These are phyloP conservation scores for Xyliphius kryptos DNA, from an alignment of 2,113 vertebrate genomes.

Conservation along the genomic window DNA sequence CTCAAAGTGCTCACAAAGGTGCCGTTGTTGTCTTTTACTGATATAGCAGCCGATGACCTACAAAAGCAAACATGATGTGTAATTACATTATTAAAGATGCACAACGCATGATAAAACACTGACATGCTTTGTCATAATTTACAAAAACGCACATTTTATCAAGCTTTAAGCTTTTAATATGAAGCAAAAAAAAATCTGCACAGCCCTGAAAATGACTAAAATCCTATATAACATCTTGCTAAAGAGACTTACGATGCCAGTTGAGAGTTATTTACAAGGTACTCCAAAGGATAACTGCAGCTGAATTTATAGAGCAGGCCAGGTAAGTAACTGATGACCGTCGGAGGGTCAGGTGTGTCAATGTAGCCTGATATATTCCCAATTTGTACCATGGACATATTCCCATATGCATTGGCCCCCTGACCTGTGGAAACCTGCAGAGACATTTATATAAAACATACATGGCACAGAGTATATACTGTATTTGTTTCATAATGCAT, in stretches of 20 bases:
- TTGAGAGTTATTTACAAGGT: slow-evolving; percentile 95
- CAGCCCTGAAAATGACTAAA: no score
- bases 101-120: no score
- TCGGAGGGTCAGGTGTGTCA: slow-evolving; percentile 89
- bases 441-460: slow-evolving; percentile 23
- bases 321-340: slow-evolving; percentile 94
- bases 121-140: no score
- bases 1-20: slow-evolving; percentile 95
- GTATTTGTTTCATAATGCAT: no score
- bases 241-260: slow-evolving; percentile 91
- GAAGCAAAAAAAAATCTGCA: no score
- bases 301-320: slow-evolving; percentile 95
- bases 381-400: slow-evolving; percentile 86
- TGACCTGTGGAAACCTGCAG: slow-evolving; percentile 80
- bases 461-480: no score
- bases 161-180: no score
- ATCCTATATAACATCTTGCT: no score
- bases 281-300: slow-evolving; percentile 94
- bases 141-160: no score
- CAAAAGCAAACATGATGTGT: slow-evolving; percentile 30
- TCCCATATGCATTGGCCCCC: slow-evolving; percentile 81
- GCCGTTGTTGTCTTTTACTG: slow-evolving; percentile 89
- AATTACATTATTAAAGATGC: neutral
- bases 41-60: slow-evolving; percentile 90
- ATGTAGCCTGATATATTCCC: slow-evolving; percentile 94